phyloP scores from a whole-genome alignment of 1,140 invertebrate genomes.

The Brachionus rotundiformis region DNA sequence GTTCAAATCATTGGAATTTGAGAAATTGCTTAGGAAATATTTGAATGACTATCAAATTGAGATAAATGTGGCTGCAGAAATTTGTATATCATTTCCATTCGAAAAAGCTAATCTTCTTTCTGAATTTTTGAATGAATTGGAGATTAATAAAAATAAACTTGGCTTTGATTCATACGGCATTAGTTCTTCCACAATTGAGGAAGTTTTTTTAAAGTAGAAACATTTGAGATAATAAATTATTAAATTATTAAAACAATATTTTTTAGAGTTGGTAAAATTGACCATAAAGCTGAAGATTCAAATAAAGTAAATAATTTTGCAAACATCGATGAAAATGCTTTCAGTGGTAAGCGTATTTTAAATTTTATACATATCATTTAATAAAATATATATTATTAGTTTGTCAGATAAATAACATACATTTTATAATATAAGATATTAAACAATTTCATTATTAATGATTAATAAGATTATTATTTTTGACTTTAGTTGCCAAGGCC shows the following conservation, averaged over 20 bases:
- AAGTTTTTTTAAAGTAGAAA: conserved; percentile 50
- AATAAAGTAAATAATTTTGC: neutral
- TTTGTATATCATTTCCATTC: conserved; percentile 15
- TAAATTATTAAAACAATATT: neutral
- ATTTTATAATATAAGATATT: no score
- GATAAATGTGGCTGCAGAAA: conserved; percentile 27
- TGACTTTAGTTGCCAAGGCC: conserved; percentile 21
- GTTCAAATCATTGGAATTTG: conserved; percentile 23
- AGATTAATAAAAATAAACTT: neutral
- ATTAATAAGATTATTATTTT: no score
- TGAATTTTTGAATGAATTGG: conserved; percentile 46
- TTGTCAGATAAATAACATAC: no score
- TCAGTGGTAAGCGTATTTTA: conserved; percentile 1
- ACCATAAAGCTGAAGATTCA: conserved; percentile 6
- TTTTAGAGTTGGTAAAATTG: conserved; percentile 48
- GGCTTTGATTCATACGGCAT: conserved; percentile 32
- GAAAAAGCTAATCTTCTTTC: neutral
- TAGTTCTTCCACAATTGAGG: conserved; percentile 43
- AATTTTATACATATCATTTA: no score
- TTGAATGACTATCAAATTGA: conserved; percentile 33
- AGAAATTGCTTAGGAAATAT: neutral
- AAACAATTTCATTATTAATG: no score
- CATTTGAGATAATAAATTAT: no score
- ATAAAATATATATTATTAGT: no score
- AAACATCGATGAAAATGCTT: conserved; percentile 24